These are phyloP conservation scores for Brenthis ino DNA, from an alignment of 2,888 invertebrate species.

Conservation along the genomic window DNA sequence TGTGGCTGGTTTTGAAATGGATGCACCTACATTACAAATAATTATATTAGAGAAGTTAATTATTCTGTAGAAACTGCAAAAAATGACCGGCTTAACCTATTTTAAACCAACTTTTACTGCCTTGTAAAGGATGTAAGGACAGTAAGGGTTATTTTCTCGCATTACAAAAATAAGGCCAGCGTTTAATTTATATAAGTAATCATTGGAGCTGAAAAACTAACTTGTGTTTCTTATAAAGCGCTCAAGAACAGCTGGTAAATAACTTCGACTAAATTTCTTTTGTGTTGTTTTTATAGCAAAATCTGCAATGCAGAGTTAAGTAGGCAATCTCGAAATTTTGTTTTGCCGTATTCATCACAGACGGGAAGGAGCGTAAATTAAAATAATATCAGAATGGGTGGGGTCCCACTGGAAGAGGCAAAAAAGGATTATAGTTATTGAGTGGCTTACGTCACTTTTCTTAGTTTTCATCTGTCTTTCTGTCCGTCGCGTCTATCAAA, in stretches of 20 bases:
- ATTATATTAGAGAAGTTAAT: too few relatives aligned
- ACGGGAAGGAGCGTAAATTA: constrained; percentile 43
- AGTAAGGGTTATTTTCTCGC: background rate
- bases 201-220: constrained; percentile 8
- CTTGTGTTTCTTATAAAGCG: too few relatives aligned
- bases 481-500: too few relatives aligned
- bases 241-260: constrained; percentile 13
- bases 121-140: background rate
- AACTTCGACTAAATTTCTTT: constrained; percentile 8
- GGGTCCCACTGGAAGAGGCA: constrained; percentile 22
- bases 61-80: too few relatives aligned
- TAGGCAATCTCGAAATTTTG: constrained; percentile 41
- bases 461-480: too few relatives aligned
- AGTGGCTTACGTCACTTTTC: background rate
- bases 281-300: constrained; percentile 25
- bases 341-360: constrained; percentile 48
- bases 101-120: background rate
- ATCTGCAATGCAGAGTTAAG: constrained; percentile 40
- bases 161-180: background rate
- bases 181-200: background rate
- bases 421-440: background rate
- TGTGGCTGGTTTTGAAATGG: too few relatives aligned
- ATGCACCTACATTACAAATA: too few relatives aligned
- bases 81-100: too few relatives aligned
- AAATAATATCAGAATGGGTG: constrained; percentile 46